A percentile compares a stretch with the other conserved stretches of the same genome.
These are phyloP conservation scores for Eueides isabella DNA, from an alignment of 1,140 invertebrate species.

Conservation along the genomic window DNA sequence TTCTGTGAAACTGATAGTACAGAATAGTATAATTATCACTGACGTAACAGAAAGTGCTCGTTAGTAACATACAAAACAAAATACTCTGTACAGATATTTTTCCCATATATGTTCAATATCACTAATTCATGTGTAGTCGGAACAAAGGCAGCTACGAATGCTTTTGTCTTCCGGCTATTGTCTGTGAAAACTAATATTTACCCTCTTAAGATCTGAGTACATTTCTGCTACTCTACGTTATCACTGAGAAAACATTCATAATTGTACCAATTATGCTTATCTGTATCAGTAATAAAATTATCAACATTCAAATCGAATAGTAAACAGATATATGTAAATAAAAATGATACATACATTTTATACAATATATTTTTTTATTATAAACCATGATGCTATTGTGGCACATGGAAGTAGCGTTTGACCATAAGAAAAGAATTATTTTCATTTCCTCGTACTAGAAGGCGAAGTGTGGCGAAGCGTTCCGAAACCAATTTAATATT, in stretches of 20 bases:
- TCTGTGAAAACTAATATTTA: conserved; percentile 26
- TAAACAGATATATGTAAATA: background rate
- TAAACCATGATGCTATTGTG: too few species aligned
- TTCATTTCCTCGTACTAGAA: too few species aligned
- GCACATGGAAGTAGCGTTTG: too few species aligned
- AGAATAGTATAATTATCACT: too few species aligned
- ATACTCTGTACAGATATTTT: too few species aligned
- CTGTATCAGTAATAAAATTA: conserved; percentile 1
- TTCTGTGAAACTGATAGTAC: too few species aligned
- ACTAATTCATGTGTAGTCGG: background rate
- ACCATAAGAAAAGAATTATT: too few species aligned
- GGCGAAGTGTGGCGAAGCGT: too few species aligned
- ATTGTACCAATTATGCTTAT: conserved; percentile 10
- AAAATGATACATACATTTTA: background rate
- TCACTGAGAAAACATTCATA: conserved; percentile 8
- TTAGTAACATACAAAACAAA: too few species aligned
- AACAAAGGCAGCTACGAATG: background rate
- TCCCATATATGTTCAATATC: background rate
- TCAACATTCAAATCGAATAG: background rate
- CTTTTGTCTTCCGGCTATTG: conserved; percentile 34
- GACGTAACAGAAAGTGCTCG: too few species aligned
- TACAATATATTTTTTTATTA: too few species aligned
- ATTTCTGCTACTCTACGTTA: conserved; percentile 19
- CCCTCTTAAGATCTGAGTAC: conserved; percentile 16
- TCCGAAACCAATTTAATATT: too few species aligned